These are phyloP conservation scores for Elaphurus davidianus DNA, from an alignment of 2,113 vertebrate species.

Conservation along the genomic window DNA sequence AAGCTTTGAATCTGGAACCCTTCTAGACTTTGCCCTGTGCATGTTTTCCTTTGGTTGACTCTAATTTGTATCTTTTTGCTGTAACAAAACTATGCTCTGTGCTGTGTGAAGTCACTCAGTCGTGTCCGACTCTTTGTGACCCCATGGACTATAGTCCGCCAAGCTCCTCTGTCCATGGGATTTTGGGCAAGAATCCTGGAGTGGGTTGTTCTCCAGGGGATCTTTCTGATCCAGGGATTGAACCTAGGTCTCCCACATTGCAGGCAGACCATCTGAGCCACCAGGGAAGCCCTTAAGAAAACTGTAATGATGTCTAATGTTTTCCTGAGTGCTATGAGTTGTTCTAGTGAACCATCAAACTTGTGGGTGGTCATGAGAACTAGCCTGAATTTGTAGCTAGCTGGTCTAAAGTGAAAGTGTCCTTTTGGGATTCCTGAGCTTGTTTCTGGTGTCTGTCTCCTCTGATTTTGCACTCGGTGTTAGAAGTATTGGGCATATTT, in stretches of 20 bases:
- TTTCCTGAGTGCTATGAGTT: not conserved
- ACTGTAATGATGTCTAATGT: not conserved
- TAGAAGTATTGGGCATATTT: not conserved
- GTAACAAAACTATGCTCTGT: not conserved
- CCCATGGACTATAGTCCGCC: not conserved
- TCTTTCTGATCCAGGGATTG: not conserved
- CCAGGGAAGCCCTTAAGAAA: not conserved
- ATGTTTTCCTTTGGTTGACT: slow-evolving; percentile 14
- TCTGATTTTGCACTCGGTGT: not conserved
- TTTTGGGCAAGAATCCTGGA: not conserved
- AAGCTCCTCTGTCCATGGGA: not conserved
- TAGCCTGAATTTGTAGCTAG: not conserved
- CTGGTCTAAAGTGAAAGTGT: not conserved
- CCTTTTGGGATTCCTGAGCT: not conserved
- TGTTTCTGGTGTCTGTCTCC: not conserved
- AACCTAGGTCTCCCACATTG: not conserved
- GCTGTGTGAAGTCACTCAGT: not conserved
- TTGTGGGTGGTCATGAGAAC: not conserved
- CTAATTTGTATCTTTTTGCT: not conserved
- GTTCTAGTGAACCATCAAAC: not conserved
- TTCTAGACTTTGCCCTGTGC: not conserved
- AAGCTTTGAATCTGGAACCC: not conserved
- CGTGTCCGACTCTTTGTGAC: not conserved
- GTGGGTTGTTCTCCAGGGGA: not conserved
- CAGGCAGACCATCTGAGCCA: not conserved